A percentile compares a stretch with the other conserved stretches of the same genome.
Evolutionary conservation across 2,797 vertebrate genomes (phyloP).

Genomic region (Urophycis tenuis): DNA sequence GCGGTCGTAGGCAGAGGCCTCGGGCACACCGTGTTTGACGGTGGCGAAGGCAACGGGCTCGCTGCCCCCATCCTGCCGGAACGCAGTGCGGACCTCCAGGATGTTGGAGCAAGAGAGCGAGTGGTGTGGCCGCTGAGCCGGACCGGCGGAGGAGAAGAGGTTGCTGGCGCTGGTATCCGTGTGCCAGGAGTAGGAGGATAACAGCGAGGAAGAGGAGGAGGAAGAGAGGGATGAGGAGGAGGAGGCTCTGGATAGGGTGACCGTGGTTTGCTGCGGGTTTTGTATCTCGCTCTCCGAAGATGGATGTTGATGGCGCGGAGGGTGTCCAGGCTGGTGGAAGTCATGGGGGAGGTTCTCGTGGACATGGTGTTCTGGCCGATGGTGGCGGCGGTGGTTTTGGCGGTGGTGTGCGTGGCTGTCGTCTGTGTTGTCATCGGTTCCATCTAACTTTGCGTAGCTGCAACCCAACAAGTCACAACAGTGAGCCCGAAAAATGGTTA

Average conservation of each 20-base stretch:
- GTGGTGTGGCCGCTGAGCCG: conserved; percentile 55
- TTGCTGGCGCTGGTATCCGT: conserved; percentile 64
- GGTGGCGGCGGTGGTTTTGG: conserved; percentile 22
- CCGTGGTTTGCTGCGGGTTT: conserved; percentile 43
- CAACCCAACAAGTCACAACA: conserved; percentile 16
- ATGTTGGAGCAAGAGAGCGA: conserved; percentile 76
- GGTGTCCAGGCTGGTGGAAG: conserved; percentile 12
- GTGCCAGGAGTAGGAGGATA: conserved; percentile 67
- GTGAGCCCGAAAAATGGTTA: neutral
- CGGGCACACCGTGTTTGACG: conserved; percentile 36
- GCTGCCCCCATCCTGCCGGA: conserved; percentile 43
- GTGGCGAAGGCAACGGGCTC: conserved; percentile 53
- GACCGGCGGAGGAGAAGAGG: conserved; percentile 49
- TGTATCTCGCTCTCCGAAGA: conserved; percentile 43
- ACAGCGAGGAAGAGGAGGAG: conserved; percentile 47
- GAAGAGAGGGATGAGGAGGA: conserved; percentile 65
- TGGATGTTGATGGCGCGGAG: conserved; percentile 22
- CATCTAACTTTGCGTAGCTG: conserved; percentile 50
- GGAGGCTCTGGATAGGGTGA: conserved; percentile 57
- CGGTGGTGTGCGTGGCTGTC: conserved; percentile 39
- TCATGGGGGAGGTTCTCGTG: conserved; percentile 23
- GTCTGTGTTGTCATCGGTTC: conserved; percentile 44
- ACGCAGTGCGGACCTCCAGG: conserved; percentile 47
- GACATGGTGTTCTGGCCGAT: conserved; percentile 37
- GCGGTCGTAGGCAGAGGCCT: conserved; percentile 18